A percentile compares a stretch with the other conserved stretches of the same genome.
Evolutionary conservation across 2,797 vertebrate species (phyloP).

Genomic region (Mus minutoides): DNA sequence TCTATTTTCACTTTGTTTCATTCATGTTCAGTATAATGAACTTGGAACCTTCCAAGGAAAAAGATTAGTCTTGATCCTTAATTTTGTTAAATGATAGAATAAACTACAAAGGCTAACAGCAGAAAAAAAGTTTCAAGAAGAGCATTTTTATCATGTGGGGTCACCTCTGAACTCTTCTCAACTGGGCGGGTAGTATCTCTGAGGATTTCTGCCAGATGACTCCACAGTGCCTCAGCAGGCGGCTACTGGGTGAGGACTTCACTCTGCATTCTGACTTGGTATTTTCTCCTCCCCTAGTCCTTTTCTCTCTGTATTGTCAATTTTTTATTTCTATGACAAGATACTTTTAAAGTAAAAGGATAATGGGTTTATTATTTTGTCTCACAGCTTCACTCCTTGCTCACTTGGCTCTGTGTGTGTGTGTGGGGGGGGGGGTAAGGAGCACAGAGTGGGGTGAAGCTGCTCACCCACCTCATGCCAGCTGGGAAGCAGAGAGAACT

Average conservation of each 20-base stretch:
- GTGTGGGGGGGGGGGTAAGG: not conserved
- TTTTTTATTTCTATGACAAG: not conserved
- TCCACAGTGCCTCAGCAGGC: not conserved
- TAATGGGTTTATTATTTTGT: not conserved
- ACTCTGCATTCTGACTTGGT: not conserved
- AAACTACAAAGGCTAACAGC: conserved; percentile 33
- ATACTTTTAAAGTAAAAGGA: not conserved
- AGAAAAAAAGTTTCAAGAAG: not conserved
- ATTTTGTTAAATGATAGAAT: conserved; percentile 39
- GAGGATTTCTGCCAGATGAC: not conserved
- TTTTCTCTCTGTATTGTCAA: not conserved
- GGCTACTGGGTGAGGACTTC: not conserved
- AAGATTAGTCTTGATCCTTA: conserved; percentile 22
- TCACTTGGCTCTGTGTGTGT: not conserved
- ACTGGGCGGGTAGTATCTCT: not conserved
- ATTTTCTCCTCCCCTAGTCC: not conserved
- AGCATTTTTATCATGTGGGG: not conserved
- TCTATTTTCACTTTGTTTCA: conserved; percentile 39
- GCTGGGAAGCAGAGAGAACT: not conserved
- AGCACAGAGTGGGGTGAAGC: not conserved
- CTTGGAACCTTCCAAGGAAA: not conserved
- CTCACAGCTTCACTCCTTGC: not conserved
- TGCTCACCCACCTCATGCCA: not conserved
- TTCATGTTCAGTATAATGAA: not conserved
- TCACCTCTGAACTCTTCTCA: not conserved